Base-by-base conservation (phyloP, 1,140 invertebrate genomes). In the Ooceraea biroi region DNA sequence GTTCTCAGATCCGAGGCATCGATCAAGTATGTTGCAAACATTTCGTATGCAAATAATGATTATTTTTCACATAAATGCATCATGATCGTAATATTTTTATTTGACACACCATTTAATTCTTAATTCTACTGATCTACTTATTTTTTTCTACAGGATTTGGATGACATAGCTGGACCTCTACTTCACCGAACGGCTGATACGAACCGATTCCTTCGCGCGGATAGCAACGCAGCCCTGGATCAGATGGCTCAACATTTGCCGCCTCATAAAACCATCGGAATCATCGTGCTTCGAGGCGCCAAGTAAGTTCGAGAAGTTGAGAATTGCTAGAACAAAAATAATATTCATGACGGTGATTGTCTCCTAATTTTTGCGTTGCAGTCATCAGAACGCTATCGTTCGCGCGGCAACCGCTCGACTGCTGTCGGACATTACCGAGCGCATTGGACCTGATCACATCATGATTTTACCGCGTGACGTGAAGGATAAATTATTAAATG, bases 111-210 rank as follows among this genome's bases (percentile, higher is more conserved):
- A 27, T 50, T 14, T 25, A 8, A 8, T 36, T 63, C 60, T 19
- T 41, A 0, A 22, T 7, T 5, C 48, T n/a, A n/a, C n/a, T n/a
- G n/a, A n/a, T 7, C 30, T 3, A 0, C 22, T 36, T 25, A 4
- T 25, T 52, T 4, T 52, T 46, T 25, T 27, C 4, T 3, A 17
- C 10, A 98, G 95, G 98, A 99, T 93, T 93, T 98, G 22, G 98
- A 99, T 90, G 97, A 98, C 87, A 96, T 98, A 74, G 96, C 96
- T 0, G 96, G 95, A 25, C 96, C 97, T 8, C 93, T 99, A 30
- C 94, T 99, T 19, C 96, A 97, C 83, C 96, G 98, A 88, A 97
- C 97, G 52, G 97, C 98, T 0, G 98, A 99, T 91, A 99, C 98
- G 1, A 99, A 99, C 93, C 97, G 97, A 88, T 99, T 99, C 92